Conservation (phyloP, 1,140 invertebrate species). For the Bombyx mandarina region DNA sequence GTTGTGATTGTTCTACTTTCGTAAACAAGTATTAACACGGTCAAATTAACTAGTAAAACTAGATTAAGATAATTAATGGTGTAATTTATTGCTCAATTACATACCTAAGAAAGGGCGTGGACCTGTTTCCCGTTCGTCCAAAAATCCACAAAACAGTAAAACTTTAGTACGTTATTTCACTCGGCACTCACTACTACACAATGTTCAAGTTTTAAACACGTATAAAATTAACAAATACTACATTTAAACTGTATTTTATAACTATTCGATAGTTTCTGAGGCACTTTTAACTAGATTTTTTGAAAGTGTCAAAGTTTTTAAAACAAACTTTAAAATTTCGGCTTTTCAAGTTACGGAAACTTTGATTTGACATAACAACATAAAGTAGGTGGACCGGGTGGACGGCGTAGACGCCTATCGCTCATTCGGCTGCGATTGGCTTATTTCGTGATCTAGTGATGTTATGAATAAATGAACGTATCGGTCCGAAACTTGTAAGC, state of each 20-base stretch:
- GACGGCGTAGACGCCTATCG: neutral
- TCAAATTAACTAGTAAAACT: neutral
- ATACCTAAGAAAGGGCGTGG: constrained; percentile 3
- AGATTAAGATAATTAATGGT: constrained; percentile 1
- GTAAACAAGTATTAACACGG: neutral
- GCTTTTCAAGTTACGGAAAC: constrained; percentile 9
- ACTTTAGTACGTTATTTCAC: neutral
- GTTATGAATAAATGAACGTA: neutral
- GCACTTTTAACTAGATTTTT: constrained; percentile 3
- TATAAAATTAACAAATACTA: neutral
- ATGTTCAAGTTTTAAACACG: constrained; percentile 1
- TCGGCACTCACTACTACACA: constrained; percentile 3
- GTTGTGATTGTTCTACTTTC: constrained; percentile 6
- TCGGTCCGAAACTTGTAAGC: neutral
- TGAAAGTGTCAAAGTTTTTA: too few species aligned
- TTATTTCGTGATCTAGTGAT: neutral
- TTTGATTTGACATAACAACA: constrained; percentile 4
- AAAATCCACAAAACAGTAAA: constrained; percentile 4
- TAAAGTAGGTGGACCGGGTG: too few species aligned
- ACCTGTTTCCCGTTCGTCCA: neutral
- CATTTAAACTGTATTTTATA: neutral
- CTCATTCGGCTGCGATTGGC: neutral
- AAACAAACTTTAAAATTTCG: neutral
- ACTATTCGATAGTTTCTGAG: neutral
- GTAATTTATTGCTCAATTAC: neutral